Base-by-base conservation (phyloP, 2,888 invertebrate genomes). In the Lycaena phlaeas region DNA sequence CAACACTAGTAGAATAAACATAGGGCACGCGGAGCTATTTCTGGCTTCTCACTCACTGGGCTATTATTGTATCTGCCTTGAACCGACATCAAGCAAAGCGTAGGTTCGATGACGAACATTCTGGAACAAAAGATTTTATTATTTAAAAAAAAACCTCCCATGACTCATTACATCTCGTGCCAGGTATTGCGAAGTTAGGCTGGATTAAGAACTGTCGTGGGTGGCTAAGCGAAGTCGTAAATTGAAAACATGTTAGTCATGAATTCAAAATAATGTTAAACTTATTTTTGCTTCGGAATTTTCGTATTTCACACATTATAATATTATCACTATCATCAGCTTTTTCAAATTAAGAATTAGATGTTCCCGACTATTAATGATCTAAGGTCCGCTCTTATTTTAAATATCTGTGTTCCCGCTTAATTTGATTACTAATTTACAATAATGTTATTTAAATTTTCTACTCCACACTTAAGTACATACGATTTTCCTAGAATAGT, bases 61-160 rank as follows among this genome's bases (percentile, higher is more conserved):
- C 67, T 82, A 82, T 81, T 81, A 61, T 54, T 51, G 74, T 59
- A 52, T 59, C 61, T 65, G 67, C 79, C 81, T 81, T 81, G 82
- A 82, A 81, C 81, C 64, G 65, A 57, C 40, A 50, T 59, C 48
- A 66, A 71, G 63, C 64, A 66, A 73, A 67, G 64, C 69, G 68
- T 72, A 59, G 65, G 65, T 67, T 65, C 68, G 40, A 44, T 48
- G 52, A 68, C 62, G 64, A 67, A 67, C 52, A 44, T 68, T 68
- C 72, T 63, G 57, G 64, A 49, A 42, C 31, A 42, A 43, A 30
- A 27, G 39, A 36, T 42, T 39, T 38, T 17, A 30, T 11, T 22
- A 22, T 41, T 30, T 25, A 6, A 10, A 7, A 10, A 31, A 36
- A 49, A 44, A 42, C 39, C 41, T 44, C 17, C 40, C 41, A 14